phyloP scores from a whole-genome alignment of 2,797 vertebrate genomes.

The Acanthis flammea region DNA sequence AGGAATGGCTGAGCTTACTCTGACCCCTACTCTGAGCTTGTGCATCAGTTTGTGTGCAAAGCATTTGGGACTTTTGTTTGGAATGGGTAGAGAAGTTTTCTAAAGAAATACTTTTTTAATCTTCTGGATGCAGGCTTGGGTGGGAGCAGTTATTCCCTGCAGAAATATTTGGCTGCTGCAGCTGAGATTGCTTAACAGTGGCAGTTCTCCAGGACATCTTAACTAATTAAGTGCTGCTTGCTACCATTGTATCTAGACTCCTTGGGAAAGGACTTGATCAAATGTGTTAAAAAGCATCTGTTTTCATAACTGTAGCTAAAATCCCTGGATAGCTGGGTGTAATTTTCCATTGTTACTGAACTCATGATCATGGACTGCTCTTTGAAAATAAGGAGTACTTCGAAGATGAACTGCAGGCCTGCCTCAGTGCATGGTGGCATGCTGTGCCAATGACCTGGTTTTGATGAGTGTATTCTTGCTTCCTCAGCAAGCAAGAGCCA shows the following conservation, averaged over 20 bases:
- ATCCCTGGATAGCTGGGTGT: slow-evolving; percentile 41
- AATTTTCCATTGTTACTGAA: slow-evolving; percentile 60
- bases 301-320: slow-evolving; percentile 29
- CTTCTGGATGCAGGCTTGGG: slow-evolving; percentile 31
- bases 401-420: slow-evolving; percentile 18
- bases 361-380: neutral
- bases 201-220: slow-evolving; percentile 50
- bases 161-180: slow-evolving; percentile 38
- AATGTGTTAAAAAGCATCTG: slow-evolving; percentile 53
- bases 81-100: neutral
- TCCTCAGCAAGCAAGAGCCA: neutral
- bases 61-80: slow-evolving; percentile 12
- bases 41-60: neutral
- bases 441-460: slow-evolving; percentile 8
- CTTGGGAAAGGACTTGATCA: slow-evolving; percentile 10
- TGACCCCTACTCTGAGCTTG: slow-evolving; percentile 7
- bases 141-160: slow-evolving; percentile 52
- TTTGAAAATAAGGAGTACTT: neutral
- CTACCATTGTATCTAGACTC: neutral
- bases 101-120: slow-evolving; percentile 30
- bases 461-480: neutral
- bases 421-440: neutral
- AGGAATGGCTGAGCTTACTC: slow-evolving; percentile 27
- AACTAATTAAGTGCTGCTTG: slow-evolving; percentile 27
- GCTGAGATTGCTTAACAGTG: slow-evolving; percentile 55